Evolutionary conservation across 2,888 invertebrate genomes (phyloP), one percentile per base, ranked within the genome.

Genomic region (Mesochorus sp.): DNA sequence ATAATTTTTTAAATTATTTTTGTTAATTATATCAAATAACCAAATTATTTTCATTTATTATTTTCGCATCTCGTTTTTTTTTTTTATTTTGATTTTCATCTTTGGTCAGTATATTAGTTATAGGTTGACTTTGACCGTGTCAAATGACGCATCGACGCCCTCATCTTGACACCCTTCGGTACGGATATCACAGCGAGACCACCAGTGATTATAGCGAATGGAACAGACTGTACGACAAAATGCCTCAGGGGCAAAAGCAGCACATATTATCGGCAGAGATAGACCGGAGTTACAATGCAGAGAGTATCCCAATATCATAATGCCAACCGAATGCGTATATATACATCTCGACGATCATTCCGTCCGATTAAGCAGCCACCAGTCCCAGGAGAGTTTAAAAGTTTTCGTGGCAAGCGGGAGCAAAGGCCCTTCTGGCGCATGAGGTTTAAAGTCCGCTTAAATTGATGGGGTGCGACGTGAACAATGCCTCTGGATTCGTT

Each of bases 291-390:
- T 39, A 31, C 57, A 19, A 8, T 47, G 47, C 47, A 14, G 26
- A 55, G n/a, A 55, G 64, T 57, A 39, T 49, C 49, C 68, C 24
- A 61, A 37, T 55, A 53, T 47, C 68, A 68, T 28, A 42, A 53
- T 34, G 34, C 42, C 10, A 51, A 59, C 44, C 61, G 26, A 34
- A 44, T 59, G 21, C 53, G 17, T 47, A 62, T 76, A 57, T 57
- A 49, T 81, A 78, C 83, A 84, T 83, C 79, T 81, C 79, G 70
- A 75, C 85, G 83, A 86, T 87, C 84, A 86, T 87, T 87, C 84
- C 86, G 80, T 85, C 72, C 87, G 86, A 87, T 87, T 87, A 85
- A 86, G 80, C 87, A 76, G 64, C 34, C 51, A 34, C 74, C 68
- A 78, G 79, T 83, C 81, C 79, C 85, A 68, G 76, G 81, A 80